Evolutionary conservation across 64 coral and sea anemone species (phyloP).

Genomic region (Stylophora pistillata): DNA sequence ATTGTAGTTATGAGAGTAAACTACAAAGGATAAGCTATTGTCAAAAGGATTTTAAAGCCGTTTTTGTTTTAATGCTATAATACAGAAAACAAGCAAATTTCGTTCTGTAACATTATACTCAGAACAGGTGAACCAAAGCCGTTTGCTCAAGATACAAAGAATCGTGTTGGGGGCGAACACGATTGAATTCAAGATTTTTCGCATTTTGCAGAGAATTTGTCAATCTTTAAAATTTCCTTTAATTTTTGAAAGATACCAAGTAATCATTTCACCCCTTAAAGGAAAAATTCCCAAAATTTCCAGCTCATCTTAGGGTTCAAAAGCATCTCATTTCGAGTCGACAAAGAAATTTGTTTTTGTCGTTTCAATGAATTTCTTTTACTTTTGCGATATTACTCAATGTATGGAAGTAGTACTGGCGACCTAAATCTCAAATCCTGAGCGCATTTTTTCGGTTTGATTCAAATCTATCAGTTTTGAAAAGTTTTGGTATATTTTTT

Average conservation of each 20-base stretch:
- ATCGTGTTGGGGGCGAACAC: not conserved
- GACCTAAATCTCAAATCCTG: not conserved
- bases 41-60: not conserved
- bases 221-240: not conserved
- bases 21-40: slow-evolving; percentile 34
- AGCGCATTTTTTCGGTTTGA: not conserved
- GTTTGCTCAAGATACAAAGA: not conserved
- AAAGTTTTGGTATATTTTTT: not conserved
- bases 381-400: not conserved
- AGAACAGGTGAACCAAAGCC: slow-evolving; percentile 9
- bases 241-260: not conserved
- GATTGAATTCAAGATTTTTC: not conserved
- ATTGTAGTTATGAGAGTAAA: slow-evolving; percentile 23
- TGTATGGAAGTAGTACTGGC: not conserved
- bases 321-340: slow-evolving; percentile 1
- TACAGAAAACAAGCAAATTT: slow-evolving; percentile 7
- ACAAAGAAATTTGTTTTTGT: not conserved
- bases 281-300: not conserved
- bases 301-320: not conserved
- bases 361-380: not conserved
- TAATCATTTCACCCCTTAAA: not conserved
- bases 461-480: not conserved
- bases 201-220: not conserved
- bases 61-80: slow-evolving; percentile 12
- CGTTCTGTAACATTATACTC: slow-evolving; percentile 15